Base-by-base conservation (phyloP, 2,797 vertebrate species). In the Xenopus petersii region DNA sequence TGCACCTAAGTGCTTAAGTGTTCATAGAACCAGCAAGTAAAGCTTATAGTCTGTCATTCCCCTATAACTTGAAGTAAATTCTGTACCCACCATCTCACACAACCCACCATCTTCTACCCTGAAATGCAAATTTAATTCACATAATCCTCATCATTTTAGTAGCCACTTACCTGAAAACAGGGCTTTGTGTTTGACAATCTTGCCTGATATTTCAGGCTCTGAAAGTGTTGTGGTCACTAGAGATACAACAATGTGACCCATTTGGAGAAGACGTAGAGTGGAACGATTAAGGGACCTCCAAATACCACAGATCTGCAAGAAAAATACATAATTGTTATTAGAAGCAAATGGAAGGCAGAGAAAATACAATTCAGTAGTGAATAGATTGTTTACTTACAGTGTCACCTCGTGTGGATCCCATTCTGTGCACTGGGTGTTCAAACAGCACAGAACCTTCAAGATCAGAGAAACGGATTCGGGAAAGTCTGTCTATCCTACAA, bases 271-370 rank as follows among this genome's bases (percentile, higher is more conserved):
- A 46, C 92, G 86, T 36, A 97, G 49, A 0, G 93, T 91, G 36
- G 92, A 87, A 72, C 96, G 95, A 17, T 93, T 92, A 68, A 99
- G 79, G 6, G 94, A 96, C 81, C 94, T 94, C 97, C 97, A 99
- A 61, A 96, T 92, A 0, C 96, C 96, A 2, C 97, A 99, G 82
- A 98, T 93, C 97, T 99, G 74, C 36, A 16, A 36, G 61, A 51
- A 51, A 65, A 46, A 58, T 26, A 47, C 8, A 5, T 47, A 49
- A 24, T 33, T 48, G 4, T 33, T 30, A 2, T 56, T 5, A 56
- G 15, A 51, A 51, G 1, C 11, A 51, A 51, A 51, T 51, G 11
- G 15, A 15, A 6, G n/a, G 24, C 26, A 8, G 1, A 59, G 13
- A 1, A 49, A 13, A 58, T 6, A 48, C 2, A 11, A 5, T 4